Evolutionary conservation across 2,113 vertebrate species (phyloP).

Genomic region (Emydocephalus ijimae): DNA sequence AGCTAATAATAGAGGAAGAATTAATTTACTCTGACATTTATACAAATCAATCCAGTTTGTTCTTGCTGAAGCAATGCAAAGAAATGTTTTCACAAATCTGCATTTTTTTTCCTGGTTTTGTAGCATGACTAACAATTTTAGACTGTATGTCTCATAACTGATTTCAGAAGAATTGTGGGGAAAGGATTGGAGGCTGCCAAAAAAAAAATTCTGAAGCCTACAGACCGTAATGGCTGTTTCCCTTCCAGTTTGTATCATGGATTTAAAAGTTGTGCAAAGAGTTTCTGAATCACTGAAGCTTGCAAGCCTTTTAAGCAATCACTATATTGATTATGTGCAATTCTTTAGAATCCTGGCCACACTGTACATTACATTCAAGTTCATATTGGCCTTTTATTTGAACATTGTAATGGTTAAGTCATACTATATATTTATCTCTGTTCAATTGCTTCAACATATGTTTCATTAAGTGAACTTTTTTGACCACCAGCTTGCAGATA

Average conservation of each 20-base stretch:
- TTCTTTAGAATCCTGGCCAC: not conserved
- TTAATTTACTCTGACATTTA: not conserved
- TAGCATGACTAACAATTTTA: not conserved
- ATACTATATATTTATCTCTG: constrained; percentile 25
- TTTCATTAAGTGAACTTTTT: constrained; percentile 45
- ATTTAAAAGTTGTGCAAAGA: not conserved
- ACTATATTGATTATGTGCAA: constrained; percentile 6
- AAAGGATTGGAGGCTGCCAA: not conserved
- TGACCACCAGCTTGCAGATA: constrained; percentile 38
- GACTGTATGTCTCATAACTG: not conserved
- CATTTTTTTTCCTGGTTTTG: not conserved
- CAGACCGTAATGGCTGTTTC: not conserved
- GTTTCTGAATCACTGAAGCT: not conserved
- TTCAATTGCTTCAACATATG: constrained; percentile 25
- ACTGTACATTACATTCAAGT: not conserved
- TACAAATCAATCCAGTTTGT: not conserved
- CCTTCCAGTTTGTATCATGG: not conserved
- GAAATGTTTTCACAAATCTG: not conserved
- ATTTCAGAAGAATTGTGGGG: not conserved
- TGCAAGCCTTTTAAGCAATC: not conserved
- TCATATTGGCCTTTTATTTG: constrained; percentile 19
- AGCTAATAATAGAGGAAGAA: not conserved
- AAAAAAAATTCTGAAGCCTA: not conserved
- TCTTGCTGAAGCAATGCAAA: not conserved
- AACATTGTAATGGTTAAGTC: constrained; percentile 24